Percentiles rank a stretch among this genome's conserved stretches.
phyloP scores from a whole-genome alignment of 2,113 vertebrate species.

The Geococcyx californianus region DNA sequence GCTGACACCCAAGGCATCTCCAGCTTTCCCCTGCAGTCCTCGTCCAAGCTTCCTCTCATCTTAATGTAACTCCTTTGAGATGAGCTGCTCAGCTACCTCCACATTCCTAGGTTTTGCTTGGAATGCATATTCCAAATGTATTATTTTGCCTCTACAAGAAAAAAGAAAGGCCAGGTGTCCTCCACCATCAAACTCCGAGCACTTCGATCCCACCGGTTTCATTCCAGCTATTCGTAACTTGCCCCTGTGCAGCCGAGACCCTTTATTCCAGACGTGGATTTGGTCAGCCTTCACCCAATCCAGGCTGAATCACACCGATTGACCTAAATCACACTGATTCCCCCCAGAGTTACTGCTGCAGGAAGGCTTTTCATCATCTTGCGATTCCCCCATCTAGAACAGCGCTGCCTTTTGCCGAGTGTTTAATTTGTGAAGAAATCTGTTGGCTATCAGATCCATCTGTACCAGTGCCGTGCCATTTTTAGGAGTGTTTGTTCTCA shows the following conservation, averaged over 20 bases:
- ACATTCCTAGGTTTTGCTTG: neutral
- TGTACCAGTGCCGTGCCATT: accelerated
- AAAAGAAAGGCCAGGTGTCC: neutral
- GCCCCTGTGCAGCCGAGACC: neutral
- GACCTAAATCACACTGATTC: too few species aligned
- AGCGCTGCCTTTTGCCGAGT: neutral
- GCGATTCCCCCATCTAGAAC: neutral
- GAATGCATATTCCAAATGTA: neutral
- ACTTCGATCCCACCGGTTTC: accelerated
- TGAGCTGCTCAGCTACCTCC: neutral
- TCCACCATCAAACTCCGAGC: neutral
- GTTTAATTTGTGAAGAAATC: neutral
- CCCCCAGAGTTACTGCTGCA: neutral
- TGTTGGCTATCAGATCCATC: neutral
- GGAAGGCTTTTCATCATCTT: neutral
- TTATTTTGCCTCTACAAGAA: neutral
- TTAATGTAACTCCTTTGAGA: neutral
- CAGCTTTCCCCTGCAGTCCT: neutral
- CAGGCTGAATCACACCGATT: too few species aligned
- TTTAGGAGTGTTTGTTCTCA: neutral
- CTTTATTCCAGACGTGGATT: neutral
- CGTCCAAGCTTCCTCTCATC: accelerated
- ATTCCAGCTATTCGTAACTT: neutral
- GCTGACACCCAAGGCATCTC: neutral
- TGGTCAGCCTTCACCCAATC: neutral